Evolutionary conservation across 2,888 invertebrate species (phyloP).

Genomic region (Lycia hirtaria): DNA sequence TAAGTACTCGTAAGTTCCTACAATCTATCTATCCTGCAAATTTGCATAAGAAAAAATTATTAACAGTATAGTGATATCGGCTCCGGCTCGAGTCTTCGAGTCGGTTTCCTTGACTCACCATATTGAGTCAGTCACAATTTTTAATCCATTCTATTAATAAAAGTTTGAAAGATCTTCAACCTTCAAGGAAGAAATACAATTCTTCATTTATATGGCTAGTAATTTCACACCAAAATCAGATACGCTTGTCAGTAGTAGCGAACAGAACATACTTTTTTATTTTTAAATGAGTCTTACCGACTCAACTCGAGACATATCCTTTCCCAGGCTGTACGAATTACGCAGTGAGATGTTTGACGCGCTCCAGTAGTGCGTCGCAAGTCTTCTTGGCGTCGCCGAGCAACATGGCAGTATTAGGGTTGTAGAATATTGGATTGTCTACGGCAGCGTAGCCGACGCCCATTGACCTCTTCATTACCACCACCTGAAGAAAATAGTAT

Average conservation of each 20-base stretch:
- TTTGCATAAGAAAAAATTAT: too few relatives aligned
- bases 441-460: conserved; percentile 96
- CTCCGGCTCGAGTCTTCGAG: too few relatives aligned
- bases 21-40: too few relatives aligned
- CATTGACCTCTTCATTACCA: conserved; percentile 95
- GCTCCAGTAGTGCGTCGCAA: conserved; percentile 91
- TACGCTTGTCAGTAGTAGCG: not conserved
- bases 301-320: not conserved
- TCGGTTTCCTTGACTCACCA: too few relatives aligned
- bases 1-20: too few relatives aligned
- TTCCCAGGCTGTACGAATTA: conserved; percentile 41
- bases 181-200: not conserved
- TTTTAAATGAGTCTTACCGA: not conserved
- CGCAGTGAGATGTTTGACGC: conserved; percentile 81
- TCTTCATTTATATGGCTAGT: not conserved
- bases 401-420: conserved; percentile 94
- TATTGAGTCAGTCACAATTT: too few relatives aligned
- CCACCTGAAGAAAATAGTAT: conserved; percentile 83
- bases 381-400: conserved; percentile 96
- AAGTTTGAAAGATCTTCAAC: too few relatives aligned
- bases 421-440: conserved; percentile 97
- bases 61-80: too few relatives aligned
- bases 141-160: too few relatives aligned
- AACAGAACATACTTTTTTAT: not conserved
- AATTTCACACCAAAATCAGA: not conserved